Evolutionary conservation across 2,888 invertebrate genomes (phyloP).

Genomic region (Platyscelio sp.): DNA sequence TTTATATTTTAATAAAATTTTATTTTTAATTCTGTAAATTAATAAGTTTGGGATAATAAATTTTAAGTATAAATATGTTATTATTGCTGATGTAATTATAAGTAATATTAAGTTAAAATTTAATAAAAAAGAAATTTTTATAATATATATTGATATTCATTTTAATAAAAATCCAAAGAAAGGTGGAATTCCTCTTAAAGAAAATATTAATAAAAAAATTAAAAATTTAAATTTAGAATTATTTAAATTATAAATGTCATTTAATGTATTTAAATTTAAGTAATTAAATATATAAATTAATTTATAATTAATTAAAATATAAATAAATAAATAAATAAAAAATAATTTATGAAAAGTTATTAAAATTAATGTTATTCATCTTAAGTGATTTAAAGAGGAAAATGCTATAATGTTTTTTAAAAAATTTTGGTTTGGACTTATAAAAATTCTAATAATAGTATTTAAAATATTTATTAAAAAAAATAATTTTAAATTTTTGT

Average conservation of each 20-base stretch:
- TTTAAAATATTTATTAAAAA: constrained; percentile 86
- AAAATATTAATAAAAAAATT: constrained; percentile 66
- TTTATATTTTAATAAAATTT: constrained; percentile 5
- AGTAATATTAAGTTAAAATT: constrained; percentile 60
- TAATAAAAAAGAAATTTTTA: constrained; percentile 71
- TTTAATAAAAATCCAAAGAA: constrained; percentile 79
- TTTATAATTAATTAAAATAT: constrained; percentile 49
- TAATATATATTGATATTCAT: constrained; percentile 81
- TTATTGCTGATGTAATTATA: constrained; percentile 56
- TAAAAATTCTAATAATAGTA: constrained; percentile 86
- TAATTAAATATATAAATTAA: constrained; percentile 3
- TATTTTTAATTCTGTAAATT: constrained; percentile 40
- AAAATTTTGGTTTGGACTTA: constrained; percentile 87
- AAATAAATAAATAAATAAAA: constrained; percentile 48
- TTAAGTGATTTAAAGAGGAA: constrained; percentile 89
- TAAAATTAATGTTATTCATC: constrained; percentile 86
- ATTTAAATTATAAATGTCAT: constrained; percentile 24
- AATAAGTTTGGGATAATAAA: constrained; percentile 39
- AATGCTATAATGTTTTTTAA: constrained; percentile 88
- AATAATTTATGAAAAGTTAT: constrained; percentile 29
- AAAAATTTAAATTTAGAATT: constrained; percentile 64
- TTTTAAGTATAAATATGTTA: constrained; percentile 60
- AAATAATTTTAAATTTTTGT: constrained; percentile 85
- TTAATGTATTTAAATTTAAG: constrained; percentile 41
- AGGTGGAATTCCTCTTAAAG: constrained; percentile 61